A percentile compares a stretch with the other conserved stretches of the same genome.
Conservation (phyloP, 2,888 invertebrate species). For the Lamellibrachia columna region DNA sequence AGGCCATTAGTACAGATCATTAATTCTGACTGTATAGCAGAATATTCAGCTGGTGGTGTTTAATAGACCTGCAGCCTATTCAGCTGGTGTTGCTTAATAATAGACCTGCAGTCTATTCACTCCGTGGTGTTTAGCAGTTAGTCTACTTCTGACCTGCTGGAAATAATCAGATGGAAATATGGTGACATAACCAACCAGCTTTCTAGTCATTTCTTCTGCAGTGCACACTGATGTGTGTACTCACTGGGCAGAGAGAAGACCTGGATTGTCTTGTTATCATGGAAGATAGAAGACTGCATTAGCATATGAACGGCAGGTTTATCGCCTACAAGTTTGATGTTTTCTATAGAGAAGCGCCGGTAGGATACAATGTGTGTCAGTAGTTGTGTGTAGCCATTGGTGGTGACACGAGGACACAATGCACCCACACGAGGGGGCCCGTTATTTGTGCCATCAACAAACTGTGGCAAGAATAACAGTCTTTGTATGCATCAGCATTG, state of each 20-base stretch:
- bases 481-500: background rate
- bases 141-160: background rate
- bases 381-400: background rate
- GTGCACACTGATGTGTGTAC: background rate
- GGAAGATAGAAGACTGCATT: background rate
- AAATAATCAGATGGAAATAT: background rate
- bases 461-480: background rate
- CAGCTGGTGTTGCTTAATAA: background rate
- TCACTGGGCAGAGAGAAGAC: background rate
- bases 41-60: background rate
- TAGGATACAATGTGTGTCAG: background rate
- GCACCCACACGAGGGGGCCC: background rate
- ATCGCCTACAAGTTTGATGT: background rate
- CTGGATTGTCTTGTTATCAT: conserved; percentile 12
- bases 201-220: background rate
- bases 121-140: background rate
- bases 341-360: background rate
- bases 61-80: background rate
- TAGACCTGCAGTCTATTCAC: background rate
- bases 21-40: background rate
- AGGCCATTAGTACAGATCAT: background rate
- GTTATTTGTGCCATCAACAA: background rate
- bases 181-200: background rate
- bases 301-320: background rate
- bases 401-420: background rate